Evolutionary conservation across 2,888 invertebrate species (phyloP), one percentile per base, ranked within the genome.

Genomic region (Pseudeuparius sepicola): DNA sequence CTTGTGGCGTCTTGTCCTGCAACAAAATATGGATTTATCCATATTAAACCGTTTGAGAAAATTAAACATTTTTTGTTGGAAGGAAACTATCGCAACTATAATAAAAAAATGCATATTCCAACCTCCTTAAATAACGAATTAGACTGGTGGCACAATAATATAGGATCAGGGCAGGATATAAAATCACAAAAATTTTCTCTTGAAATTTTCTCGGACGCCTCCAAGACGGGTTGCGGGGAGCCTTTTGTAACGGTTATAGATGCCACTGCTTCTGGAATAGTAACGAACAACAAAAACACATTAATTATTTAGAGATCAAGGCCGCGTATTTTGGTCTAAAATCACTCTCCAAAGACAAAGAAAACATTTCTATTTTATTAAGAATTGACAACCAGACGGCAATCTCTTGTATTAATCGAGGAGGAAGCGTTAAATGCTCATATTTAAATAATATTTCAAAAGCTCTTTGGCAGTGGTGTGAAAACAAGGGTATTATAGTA

Each of bases 321-420:
- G 37, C 32, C n/a, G 26, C 31, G 18, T 37, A 28, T 31, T 27
- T 18, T 17, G 31, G 25, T 7, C 15, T 37, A 17, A 37, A 37
- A 37, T 37, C 23, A 13, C 33, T 37, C 27, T 11, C 24, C 9
- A 37, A 26, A 37, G 14, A 26, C 10, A 14, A 16, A 20, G 11
- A 36, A n/a, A 27, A 37, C 12, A 17, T 16, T 25, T 33, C 18
- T 18, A 26, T 37, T 33, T 37, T 33, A 27, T 24, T 37, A 9
- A 36, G 37, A 14, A 31, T 37, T 20, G 33, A 37, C 28, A 37
- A 37, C 23, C 14, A 16, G 12, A 37, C 36, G 13, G 39, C 39
- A 17, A 14, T 40, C 12, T 29, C 42, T 9, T 39, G 35, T 24
- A 40, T 40, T 15, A 42, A 39, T 13, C 24, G 17, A 24, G 31